Conservation (phyloP, 1,140 invertebrate species). For the Arion vulgaris region DNA sequence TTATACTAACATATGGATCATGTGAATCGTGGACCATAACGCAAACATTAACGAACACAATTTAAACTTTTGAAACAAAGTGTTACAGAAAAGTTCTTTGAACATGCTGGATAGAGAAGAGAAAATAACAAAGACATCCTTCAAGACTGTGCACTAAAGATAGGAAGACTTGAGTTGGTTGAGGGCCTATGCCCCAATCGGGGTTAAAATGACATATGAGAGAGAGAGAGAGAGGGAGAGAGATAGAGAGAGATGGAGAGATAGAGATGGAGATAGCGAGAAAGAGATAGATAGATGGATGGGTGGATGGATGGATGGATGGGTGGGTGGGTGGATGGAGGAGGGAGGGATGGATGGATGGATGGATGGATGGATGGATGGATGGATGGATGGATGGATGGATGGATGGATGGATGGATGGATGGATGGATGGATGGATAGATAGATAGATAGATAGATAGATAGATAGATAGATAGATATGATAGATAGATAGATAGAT, state of each 20-base stretch:
- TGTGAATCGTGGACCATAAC: no score
- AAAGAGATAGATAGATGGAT: slow-evolving; percentile 4
- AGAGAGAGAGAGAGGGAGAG: slow-evolving; percentile 1
- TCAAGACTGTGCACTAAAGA: no score
- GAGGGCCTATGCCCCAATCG: no score
- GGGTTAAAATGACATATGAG: no score
- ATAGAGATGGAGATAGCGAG: neutral
- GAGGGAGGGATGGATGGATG: neutral
- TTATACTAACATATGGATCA: no score
- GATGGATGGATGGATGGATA: neutral
- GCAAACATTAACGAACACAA: no score
- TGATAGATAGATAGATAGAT: neutral
- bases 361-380: neutral
- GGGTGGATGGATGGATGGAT: slow-evolving; percentile 12
- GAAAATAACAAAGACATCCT: neutral
- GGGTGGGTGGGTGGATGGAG: neutral
- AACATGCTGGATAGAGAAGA: no score
- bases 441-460: neutral
- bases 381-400: neutral
- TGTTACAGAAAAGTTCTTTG: no score
- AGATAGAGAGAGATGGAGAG: neutral
- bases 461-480: neutral
- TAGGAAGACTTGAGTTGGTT: no score
- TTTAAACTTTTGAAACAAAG: no score
- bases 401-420: neutral